These are phyloP conservation scores for Murina feae DNA, from an alignment of 2,113 vertebrate species.

Conservation along the genomic window DNA sequence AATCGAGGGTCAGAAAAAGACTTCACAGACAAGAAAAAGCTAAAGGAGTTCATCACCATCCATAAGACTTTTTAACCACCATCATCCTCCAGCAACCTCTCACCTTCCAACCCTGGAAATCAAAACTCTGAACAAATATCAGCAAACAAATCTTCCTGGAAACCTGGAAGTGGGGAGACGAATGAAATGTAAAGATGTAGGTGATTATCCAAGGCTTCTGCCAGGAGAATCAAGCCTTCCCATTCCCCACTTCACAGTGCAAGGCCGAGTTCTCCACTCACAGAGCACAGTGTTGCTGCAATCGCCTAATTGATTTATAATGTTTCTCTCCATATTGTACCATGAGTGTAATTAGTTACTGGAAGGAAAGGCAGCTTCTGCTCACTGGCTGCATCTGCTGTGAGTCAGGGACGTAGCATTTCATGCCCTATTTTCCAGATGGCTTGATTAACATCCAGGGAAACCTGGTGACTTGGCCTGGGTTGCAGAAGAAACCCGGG, in stretches of 20 bases:
- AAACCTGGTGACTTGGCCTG: constrained; percentile 39
- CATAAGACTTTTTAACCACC: neutral
- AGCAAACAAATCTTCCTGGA: neutral
- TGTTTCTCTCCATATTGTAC: constrained; percentile 55
- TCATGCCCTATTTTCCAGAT: constrained; percentile 70
- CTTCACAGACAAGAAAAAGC: too few relatives aligned
- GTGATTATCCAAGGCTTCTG: neutral
- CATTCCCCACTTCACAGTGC: neutral
- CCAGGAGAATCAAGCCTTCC: constrained; percentile 9
- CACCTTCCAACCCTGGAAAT: neutral
- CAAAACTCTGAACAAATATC: neutral
- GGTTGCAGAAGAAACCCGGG: neutral
- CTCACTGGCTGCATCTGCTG: constrained; percentile 63
- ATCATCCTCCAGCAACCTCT: neutral
- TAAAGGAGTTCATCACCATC: too few relatives aligned
- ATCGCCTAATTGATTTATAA: constrained; percentile 73
- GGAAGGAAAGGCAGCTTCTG: constrained; percentile 62
- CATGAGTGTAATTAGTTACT: constrained; percentile 70
- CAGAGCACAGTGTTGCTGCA: constrained; percentile 30
- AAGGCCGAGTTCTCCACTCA: neutral
- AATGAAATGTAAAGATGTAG: neutral
- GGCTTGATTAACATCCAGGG: constrained; percentile 61
- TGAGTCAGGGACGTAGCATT: constrained; percentile 43
- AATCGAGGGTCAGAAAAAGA: too few relatives aligned
- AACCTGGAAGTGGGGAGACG: neutral